A percentile compares a stretch with the other conserved stretches of the same genome.
These are phyloP conservation scores for Rhadinocentrus ornatus DNA, from an alignment of 2,797 vertebrate species.

Conservation along the genomic window DNA sequence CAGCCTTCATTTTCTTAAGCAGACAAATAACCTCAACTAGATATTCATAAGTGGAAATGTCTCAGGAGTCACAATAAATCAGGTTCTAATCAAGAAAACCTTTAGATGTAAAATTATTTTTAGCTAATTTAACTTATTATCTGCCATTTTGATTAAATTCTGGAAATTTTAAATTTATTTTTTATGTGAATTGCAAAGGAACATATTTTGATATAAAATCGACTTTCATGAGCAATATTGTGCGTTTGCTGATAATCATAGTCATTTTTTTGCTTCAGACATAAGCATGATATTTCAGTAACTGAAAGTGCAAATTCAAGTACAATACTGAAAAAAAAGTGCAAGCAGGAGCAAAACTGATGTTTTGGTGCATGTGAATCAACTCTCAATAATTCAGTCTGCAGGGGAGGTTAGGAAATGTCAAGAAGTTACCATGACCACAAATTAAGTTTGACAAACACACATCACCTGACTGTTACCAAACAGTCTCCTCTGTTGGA, in stretches of 20 bases:
- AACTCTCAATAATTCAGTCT: conserved; percentile 18
- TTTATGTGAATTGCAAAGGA: conserved; percentile 1
- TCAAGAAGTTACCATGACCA: neutral
- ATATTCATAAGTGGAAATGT: conserved; percentile 10
- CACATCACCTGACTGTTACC: conserved; percentile 22
- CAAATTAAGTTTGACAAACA: conserved; percentile 20
- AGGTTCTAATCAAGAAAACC: neutral
- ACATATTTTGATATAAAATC: conserved; percentile 1
- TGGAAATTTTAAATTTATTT: neutral
- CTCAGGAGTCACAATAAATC: neutral
- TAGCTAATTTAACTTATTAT: neutral
- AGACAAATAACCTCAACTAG: neutral
- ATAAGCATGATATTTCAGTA: conserved; percentile 25
- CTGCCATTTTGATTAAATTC: neutral
- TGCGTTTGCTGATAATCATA: conserved; percentile 2
- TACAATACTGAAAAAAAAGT: conserved; percentile 38
- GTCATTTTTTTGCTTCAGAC: neutral
- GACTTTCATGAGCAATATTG: neutral
- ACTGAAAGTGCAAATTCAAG: conserved; percentile 54
- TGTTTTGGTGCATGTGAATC: conserved; percentile 25
- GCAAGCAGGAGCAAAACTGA: conserved; percentile 13
- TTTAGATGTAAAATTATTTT: neutral
- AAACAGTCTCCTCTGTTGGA: conserved; percentile 16
- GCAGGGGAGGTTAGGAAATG: neutral
- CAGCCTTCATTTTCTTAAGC: conserved; percentile 22